These are phyloP conservation scores for Fistularia tabacaria DNA, from an alignment of 2,797 vertebrate genomes.

Conservation along the genomic window DNA sequence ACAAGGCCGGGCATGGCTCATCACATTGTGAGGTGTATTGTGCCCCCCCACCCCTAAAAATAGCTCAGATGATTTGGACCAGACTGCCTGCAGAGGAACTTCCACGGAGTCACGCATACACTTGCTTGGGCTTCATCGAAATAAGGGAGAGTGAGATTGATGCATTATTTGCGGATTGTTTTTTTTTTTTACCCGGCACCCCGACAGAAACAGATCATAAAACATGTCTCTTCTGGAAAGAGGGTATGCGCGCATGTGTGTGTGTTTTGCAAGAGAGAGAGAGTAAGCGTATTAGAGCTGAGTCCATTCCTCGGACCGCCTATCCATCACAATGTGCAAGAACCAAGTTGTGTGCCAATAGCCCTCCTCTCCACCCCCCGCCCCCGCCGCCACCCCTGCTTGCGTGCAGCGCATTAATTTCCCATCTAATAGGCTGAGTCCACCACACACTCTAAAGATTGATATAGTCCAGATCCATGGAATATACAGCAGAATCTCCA, in stretches of 20 bases:
- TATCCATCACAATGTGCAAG: constrained; percentile 43
- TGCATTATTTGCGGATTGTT: background rate
- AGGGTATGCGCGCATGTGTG: background rate
- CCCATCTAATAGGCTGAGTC: constrained; percentile 36
- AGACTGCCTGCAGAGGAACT: constrained; percentile 13
- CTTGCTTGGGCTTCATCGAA: background rate
- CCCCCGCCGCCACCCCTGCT: background rate
- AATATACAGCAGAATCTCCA: constrained; percentile 32
- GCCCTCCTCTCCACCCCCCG: constrained; percentile 24
- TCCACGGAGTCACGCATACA: constrained; percentile 9
- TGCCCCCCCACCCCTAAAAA: constrained; percentile 34
- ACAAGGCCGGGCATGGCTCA: constrained; percentile 34
- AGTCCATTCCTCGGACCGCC: constrained; percentile 20
- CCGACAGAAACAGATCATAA: constrained; percentile 29
- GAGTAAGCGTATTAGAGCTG: background rate
- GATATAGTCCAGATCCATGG: constrained; percentile 39
- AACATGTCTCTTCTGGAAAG: constrained; percentile 12
- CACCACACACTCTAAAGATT: constrained; percentile 38
- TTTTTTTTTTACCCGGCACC: constrained; percentile 10
- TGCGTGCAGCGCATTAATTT: constrained; percentile 28
- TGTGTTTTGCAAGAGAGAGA: constrained; percentile 1
- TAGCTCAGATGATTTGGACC: constrained; percentile 37
- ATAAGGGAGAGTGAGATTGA: constrained; percentile 10
- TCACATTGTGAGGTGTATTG: constrained; percentile 34
- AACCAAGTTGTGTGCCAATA: constrained; percentile 43